These are phyloP conservation scores for Dynastes maya DNA, from an alignment of 2,888 invertebrate species.

Conservation along the genomic window DNA sequence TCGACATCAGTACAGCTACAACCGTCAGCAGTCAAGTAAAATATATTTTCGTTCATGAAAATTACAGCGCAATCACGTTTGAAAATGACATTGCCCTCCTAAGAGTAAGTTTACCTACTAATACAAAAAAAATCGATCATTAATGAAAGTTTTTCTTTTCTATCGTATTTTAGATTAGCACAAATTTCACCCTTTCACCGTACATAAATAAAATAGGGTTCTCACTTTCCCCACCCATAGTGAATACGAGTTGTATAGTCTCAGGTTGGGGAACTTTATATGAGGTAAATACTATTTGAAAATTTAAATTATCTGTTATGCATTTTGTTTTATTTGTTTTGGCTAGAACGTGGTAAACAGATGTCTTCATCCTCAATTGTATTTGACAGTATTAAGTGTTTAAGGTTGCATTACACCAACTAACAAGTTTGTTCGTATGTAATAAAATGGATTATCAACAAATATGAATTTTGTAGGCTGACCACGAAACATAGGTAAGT, in stretches of 20 bases:
- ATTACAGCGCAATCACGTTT: constrained; percentile 53
- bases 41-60: constrained; percentile 56
- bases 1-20: background rate
- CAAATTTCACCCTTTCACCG: background rate
- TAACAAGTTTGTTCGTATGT: too few relatives aligned
- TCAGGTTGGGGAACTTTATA: constrained; percentile 54
- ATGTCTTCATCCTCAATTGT: too few relatives aligned
- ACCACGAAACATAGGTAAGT: too few relatives aligned
- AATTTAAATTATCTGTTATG: too few relatives aligned
- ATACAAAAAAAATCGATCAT: background rate
- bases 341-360: too few relatives aligned
- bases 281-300: constrained; percentile 10
- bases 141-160: background rate
- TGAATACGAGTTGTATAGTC: constrained; percentile 41
- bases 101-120: constrained; percentile 52
- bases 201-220: background rate
- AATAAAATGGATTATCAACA: too few relatives aligned
- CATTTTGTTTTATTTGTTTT: too few relatives aligned
- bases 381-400: too few relatives aligned
- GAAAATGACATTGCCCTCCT: constrained; percentile 60
- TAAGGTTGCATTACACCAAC: too few relatives aligned
- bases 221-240: background rate
- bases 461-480: too few relatives aligned
- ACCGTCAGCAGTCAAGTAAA: constrained; percentile 36
- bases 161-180: background rate